A percentile compares a stretch with the other conserved stretches of the same genome.
These are phyloP conservation scores for Collichthys lucidus DNA, from an alignment of 2,113 vertebrate species.

Conservation along the genomic window DNA sequence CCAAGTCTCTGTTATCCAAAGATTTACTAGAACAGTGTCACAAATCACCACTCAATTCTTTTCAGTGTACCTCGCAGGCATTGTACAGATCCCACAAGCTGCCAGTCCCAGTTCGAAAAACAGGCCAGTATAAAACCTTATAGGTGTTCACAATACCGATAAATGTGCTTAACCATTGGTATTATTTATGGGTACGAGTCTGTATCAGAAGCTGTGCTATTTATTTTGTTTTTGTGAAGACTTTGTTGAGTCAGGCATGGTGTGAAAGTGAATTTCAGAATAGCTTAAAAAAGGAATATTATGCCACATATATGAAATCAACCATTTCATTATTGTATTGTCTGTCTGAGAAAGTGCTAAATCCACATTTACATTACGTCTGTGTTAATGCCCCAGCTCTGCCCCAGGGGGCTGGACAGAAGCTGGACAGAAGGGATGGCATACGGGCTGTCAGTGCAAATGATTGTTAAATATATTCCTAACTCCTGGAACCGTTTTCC, in stretches of 20 bases:
- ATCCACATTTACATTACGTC: conserved; percentile 26
- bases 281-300: conserved; percentile 7
- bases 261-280: conserved; percentile 14
- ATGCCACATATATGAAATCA: conserved; percentile 15
- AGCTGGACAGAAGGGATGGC: conserved; percentile 44
- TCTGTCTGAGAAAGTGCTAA: conserved; percentile 1
- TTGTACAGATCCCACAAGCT: conserved; percentile 11
- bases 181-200: conserved; percentile 22
- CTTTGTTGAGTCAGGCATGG: conserved; percentile 35
- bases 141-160: conserved; percentile 20
- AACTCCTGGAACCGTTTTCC: not conserved
- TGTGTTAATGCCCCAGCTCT: conserved; percentile 11
- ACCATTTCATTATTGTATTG: conserved; percentile 1
- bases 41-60: conserved; percentile 27
- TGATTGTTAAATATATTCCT: conserved; percentile 36
- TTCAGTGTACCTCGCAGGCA: conserved; percentile 19
- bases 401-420: conserved; percentile 13
- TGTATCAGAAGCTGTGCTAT: conserved; percentile 43
- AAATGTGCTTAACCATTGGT: conserved; percentile 44
- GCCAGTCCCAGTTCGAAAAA: conserved; percentile 8
- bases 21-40: conserved; percentile 39
- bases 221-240: conserved; percentile 35
- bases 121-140: not conserved
- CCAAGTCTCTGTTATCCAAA: conserved; percentile 60
- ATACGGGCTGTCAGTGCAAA: conserved; percentile 48